phyloP scores from a whole-genome alignment of 2,888 invertebrate genomes.

The Chrysodeixis includens region DNA sequence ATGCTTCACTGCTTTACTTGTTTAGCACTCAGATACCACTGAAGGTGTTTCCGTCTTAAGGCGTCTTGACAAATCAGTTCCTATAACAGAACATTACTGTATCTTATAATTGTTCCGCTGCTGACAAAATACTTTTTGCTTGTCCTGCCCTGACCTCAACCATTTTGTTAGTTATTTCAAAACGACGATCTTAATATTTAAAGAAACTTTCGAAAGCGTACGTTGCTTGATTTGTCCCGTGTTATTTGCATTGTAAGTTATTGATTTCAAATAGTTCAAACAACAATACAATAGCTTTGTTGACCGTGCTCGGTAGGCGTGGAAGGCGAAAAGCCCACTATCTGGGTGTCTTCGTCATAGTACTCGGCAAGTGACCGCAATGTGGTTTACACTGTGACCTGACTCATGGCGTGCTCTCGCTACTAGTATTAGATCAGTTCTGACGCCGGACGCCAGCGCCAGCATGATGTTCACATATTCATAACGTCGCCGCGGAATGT shows the following conservation, averaged over 20 bases:
- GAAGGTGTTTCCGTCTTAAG: background rate
- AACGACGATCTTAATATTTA: no score
- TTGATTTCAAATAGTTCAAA: background rate
- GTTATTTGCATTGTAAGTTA: background rate
- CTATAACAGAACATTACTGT: background rate
- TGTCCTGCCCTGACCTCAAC: background rate
- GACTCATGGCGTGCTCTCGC: background rate
- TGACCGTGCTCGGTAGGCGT: background rate
- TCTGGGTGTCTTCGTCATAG: background rate
- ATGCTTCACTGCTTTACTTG: constrained; percentile 14
- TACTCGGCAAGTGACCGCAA: background rate
- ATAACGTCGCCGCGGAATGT: constrained; percentile 15
- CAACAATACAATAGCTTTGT: background rate
- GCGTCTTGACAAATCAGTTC: background rate
- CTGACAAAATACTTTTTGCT: background rate
- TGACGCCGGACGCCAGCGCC: background rate
- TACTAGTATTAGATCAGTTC: background rate
- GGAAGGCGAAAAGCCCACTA: background rate
- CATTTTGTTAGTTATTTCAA: background rate
- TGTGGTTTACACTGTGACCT: background rate
- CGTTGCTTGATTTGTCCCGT: background rate
- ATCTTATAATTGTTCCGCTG: background rate
- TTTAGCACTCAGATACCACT: background rate
- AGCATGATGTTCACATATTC: constrained; percentile 4
- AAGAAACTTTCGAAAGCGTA: no score